Percentiles rank a stretch among this genome's conserved stretches.
Evolutionary conservation across 2,888 invertebrate species (phyloP).

Genomic region (Rhyacophila evoluta): DNA sequence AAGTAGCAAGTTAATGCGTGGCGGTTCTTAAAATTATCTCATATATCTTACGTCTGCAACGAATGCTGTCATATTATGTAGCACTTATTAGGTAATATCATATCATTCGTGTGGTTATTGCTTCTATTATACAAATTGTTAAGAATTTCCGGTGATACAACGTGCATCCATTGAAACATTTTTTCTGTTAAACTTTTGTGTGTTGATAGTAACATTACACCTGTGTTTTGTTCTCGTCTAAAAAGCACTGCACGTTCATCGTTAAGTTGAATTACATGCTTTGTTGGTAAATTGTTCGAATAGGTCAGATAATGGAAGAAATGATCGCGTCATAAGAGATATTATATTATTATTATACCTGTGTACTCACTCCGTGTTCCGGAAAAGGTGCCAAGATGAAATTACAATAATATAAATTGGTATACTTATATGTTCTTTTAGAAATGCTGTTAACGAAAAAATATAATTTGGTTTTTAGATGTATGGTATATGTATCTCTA

Average conservation of each 20-base stretch:
- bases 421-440: not conserved
- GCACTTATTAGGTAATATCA: not conserved
- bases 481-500: no score
- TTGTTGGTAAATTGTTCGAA: not conserved
- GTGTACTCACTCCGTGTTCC: no score
- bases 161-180: not conserved
- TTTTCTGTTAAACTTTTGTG: not conserved
- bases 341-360: not conserved
- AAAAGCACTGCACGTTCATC: not conserved
- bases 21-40: no score
- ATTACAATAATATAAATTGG: not conserved
- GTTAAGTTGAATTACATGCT: not conserved
- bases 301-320: constrained; percentile 1
- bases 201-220: no score
- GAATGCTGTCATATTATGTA: not conserved
- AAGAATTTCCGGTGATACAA: not conserved
- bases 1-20: not conserved
- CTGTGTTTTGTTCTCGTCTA: no score
- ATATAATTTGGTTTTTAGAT: no score
- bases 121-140: not conserved
- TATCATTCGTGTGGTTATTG: not conserved
- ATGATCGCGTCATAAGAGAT: not conserved
- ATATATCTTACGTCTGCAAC: not conserved
- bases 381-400: constrained; percentile 5
- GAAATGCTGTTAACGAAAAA: no score